Evolutionary conservation across 1,140 invertebrate genomes (phyloP).

Genomic region (Drosophila arizonae): DNA sequence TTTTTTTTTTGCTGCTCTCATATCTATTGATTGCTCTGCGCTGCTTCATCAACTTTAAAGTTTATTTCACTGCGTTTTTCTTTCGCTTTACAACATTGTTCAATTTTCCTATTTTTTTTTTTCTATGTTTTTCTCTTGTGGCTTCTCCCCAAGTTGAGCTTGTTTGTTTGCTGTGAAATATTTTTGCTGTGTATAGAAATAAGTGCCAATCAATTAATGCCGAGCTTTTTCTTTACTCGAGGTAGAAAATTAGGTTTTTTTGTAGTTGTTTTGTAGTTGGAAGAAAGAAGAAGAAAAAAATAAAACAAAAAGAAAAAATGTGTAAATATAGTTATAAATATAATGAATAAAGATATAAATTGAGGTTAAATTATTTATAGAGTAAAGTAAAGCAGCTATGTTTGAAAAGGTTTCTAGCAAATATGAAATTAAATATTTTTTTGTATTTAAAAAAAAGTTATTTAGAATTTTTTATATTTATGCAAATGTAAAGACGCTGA

Average conservation of each 20-base stretch:
- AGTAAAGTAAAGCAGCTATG: no score
- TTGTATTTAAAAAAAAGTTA: no score
- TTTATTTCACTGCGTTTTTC: constrained; percentile 39
- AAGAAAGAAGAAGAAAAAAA: no score
- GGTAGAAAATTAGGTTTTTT: neutral
- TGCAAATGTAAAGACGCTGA: no score
- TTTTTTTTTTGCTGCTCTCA: constrained; percentile 20
- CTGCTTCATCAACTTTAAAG: constrained; percentile 56
- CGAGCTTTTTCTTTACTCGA: neutral
- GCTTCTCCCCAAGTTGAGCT: neutral
- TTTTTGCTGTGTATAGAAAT: constrained; percentile 22
- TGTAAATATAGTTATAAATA: no score
- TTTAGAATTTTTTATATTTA: no score
- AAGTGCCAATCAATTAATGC: constrained; percentile 24
- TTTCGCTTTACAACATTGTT: constrained; percentile 9
- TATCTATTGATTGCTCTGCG: constrained; percentile 45
- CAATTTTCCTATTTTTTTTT: neutral
- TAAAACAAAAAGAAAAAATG: no score
- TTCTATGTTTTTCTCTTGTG: constrained; percentile 4
- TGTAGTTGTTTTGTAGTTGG: no score
- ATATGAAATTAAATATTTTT: no score
- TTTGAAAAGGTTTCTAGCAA: no score
- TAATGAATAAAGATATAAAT: no score
- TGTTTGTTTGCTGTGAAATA: constrained; percentile 22
- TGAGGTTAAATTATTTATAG: no score